Percentiles rank a stretch among this genome's conserved stretches.
phyloP scores from a whole-genome alignment of 2,888 invertebrate genomes.

The Eurois occulta region DNA sequence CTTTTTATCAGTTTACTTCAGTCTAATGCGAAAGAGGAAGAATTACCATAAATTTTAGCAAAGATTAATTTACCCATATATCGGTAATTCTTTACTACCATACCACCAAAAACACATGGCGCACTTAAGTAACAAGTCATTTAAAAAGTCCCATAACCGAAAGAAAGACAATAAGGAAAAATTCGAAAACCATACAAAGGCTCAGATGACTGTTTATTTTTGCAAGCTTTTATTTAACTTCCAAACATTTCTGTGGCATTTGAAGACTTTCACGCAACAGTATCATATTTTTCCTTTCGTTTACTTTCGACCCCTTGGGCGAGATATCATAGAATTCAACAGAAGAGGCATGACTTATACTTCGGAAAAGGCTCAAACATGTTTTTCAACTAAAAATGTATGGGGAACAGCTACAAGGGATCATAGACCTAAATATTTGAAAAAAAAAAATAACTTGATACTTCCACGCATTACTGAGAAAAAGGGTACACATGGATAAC shows the following conservation, averaged over 20 bases:
- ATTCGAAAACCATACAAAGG: constrained; percentile 25
- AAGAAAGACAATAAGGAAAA: constrained; percentile 11
- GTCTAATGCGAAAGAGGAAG: background rate
- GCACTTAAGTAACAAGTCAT: background rate
- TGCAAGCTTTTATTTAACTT: constrained; percentile 48
- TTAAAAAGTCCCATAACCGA: constrained; percentile 5
- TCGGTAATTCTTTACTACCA: background rate
- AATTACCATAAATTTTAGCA: background rate
- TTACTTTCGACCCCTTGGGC: constrained; percentile 35
- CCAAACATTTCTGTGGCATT: constrained; percentile 48
- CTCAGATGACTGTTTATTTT: constrained; percentile 29
- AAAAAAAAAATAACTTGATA: background rate
- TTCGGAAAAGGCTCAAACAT: background rate
- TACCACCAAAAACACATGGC: constrained; percentile 4
- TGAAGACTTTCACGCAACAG: constrained; percentile 49
- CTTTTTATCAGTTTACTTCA: background rate
- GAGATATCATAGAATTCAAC: background rate
- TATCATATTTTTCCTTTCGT: constrained; percentile 60
- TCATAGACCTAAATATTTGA: background rate
- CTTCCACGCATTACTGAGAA: background rate
- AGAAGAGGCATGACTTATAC: constrained; percentile 27
- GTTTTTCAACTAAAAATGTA: background rate
- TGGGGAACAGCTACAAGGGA: background rate
- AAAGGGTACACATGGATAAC: background rate
- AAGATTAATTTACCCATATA: background rate